Base-by-base conservation (phyloP, 2,888 invertebrate genomes). In the Scrobipalpa costella region DNA sequence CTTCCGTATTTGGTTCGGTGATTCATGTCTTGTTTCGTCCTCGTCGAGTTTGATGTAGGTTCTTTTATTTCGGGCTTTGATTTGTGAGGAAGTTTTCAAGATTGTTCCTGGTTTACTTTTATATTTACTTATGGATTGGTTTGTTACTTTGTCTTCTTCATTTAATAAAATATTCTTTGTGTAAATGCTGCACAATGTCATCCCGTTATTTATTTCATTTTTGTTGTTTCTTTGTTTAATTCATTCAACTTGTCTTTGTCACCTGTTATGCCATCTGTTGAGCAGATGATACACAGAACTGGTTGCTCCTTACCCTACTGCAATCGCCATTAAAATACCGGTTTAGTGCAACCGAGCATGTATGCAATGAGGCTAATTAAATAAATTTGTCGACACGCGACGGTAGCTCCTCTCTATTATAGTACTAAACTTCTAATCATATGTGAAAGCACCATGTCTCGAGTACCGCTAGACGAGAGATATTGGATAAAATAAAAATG, bases 1-100 rank as follows among this genome's bases (percentile, higher is more conserved):
- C 66, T 67, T 60, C 85, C 83, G 72, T 85, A 81, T 85, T 80
- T 79, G 82, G 85, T 61, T 63, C 67, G 68, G 72, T 83, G 83
- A 84, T 77, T 85, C 81, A 83, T 73, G 75, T 77, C 78, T 78
- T 73, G 77, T 80, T 74, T 72, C 72, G 71, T 72, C 72, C 72
- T 71, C 66, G 75, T 76, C 69, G 68, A 76, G 73, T 73, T 64
- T 52, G 19, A 21, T 55, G 67, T 9, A 34, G 11, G 33, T 33
- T 33, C 13, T 15, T 60, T 60, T 60, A 50, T 50, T 34, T 52
- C n/a, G 33, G 19, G 34, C 21, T 49, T 34, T 61, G 50, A 57
- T 57, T 65, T 63, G 66, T 62, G 66, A 67, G 57, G 65, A 64
- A 66, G 57, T 21, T 60, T 62, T 49, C 34, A 49, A 44, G 59